These are phyloP conservation scores for Pantherophis alleghaniensis DNA, from an alignment of 2,797 vertebrate genomes.

Conservation along the genomic window DNA sequence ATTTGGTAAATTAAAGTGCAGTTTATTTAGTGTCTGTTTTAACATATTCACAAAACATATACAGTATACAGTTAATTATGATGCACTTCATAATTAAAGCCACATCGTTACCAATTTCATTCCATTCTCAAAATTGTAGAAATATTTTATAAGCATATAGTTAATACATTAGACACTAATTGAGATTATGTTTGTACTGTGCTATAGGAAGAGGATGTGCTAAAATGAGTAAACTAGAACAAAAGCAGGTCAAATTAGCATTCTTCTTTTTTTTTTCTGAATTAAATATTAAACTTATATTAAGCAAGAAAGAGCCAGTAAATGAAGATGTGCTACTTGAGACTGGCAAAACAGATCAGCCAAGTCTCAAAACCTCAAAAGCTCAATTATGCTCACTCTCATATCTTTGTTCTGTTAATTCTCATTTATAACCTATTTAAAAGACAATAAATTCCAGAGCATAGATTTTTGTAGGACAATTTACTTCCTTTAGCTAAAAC, in stretches of 20 bases:
- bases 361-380: neutral
- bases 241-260: conserved; percentile 9
- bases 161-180: neutral
- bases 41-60: neutral
- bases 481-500: neutral
- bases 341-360: neutral
- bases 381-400: neutral
- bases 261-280: conserved; percentile 14
- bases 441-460: conserved; percentile 12
- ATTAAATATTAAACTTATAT: neutral
- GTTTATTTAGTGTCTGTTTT: neutral
- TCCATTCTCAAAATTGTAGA: neutral
- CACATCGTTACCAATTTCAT: neutral
- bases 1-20: neutral
- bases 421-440: conserved; percentile 16
- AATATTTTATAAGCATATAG: neutral
- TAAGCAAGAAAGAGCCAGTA: neutral
- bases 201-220: neutral
- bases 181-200: neutral
- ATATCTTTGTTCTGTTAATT: neutral
- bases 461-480: conserved; percentile 10
- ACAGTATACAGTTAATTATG: neutral
- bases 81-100: neutral
- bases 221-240: neutral
- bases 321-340: neutral